These are phyloP conservation scores for Panonychus citri DNA, from an alignment of 1,140 invertebrate species.

Conservation along the genomic window DNA sequence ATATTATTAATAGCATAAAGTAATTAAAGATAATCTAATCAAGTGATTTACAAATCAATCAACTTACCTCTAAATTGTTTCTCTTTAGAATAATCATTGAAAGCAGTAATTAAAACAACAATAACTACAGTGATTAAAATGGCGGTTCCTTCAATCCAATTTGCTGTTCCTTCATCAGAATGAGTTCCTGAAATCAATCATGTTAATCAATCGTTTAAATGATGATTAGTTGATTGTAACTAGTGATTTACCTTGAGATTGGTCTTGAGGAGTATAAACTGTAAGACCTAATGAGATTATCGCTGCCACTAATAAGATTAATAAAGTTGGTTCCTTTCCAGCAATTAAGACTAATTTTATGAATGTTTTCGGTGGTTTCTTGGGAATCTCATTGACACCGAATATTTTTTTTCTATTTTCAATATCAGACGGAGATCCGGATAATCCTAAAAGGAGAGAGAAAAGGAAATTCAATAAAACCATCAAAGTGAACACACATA, in stretches of 20 bases:
- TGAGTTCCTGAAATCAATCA: too few relatives aligned
- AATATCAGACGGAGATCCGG: too few relatives aligned
- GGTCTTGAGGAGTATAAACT: conserved; percentile 47
- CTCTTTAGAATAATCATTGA: conserved; percentile 98
- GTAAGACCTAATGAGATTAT: conserved; percentile 76
- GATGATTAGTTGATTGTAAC: too few relatives aligned
- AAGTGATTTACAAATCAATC: too few relatives aligned
- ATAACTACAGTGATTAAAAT: conserved; percentile 94
- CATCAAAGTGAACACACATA: too few relatives aligned
- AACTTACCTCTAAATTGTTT: conserved; percentile 58
- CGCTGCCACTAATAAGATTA: conserved; percentile 63
- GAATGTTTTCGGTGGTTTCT: conserved; percentile 97
- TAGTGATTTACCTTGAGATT: not conserved
- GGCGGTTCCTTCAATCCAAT: conserved; percentile 93
- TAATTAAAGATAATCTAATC: too few relatives aligned
- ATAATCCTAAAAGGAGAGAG: too few relatives aligned
- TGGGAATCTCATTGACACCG: conserved; percentile 93
- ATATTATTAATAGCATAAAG: too few relatives aligned
- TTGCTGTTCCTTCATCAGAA: conserved; percentile 70
- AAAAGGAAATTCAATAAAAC: too few relatives aligned
- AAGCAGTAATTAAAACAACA: conserved; percentile 91
- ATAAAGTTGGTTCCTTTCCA: conserved; percentile 90
- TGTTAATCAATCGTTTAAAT: too few relatives aligned
- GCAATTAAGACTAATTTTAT: conserved; percentile 95
- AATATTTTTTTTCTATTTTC: conserved; percentile 63